Percentiles rank a stretch among this genome's conserved stretches.
These are phyloP conservation scores for Marcusenius ussheri DNA, from an alignment of 2,113 vertebrate genomes.

Conservation along the genomic window DNA sequence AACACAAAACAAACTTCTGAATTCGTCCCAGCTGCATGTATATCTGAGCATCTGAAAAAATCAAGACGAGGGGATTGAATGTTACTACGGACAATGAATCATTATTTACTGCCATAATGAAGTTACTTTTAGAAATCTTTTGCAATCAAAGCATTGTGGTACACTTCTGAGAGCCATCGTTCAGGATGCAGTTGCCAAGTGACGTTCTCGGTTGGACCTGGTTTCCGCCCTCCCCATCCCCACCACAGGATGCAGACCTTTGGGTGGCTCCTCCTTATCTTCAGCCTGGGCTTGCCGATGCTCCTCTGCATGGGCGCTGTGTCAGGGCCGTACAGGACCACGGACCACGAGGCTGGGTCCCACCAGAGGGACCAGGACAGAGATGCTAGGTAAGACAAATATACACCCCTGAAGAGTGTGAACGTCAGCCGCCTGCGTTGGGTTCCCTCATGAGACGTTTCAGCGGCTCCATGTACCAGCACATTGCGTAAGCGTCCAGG, in stretches of 20 bases:
- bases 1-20: neutral
- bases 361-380: constrained; percentile 17
- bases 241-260: constrained; percentile 27
- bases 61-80: neutral
- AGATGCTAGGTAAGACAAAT: constrained; percentile 28
- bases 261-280: neutral
- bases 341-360: constrained; percentile 11
- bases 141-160: neutral
- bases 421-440: neutral
- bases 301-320: constrained; percentile 35
- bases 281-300: constrained; percentile 33
- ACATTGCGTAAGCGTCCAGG: neutral
- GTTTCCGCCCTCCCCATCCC: neutral
- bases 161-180: neutral
- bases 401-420: neutral
- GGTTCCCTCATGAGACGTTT: neutral
- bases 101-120: constrained; percentile 6
- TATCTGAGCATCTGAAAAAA: neutral
- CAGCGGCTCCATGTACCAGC: neutral
- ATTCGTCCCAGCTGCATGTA: neutral
- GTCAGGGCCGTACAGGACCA: constrained; percentile 25
- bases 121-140: neutral
- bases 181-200: neutral
- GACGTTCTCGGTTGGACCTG: neutral
- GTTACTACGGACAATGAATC: constrained; percentile 11